Conservation (phyloP, 2,797 vertebrate species). For the Fistularia commersonii region DNA sequence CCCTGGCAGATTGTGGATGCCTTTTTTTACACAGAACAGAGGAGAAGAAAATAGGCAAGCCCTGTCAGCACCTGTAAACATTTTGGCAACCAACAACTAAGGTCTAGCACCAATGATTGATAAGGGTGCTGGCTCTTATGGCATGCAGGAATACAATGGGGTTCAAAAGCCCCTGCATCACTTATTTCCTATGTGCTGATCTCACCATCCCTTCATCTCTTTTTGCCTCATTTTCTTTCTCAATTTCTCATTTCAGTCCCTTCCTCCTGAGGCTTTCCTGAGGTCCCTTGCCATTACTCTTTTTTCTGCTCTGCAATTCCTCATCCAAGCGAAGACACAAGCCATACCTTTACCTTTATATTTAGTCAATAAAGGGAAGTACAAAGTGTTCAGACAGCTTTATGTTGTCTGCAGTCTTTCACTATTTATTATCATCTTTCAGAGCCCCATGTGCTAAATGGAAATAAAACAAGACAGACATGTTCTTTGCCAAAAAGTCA, state of each 20-base stretch:
- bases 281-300: constrained; percentile 11
- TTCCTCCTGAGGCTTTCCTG: constrained; percentile 18
- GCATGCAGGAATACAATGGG: constrained; percentile 40
- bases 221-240: constrained; percentile 27
- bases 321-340: background rate
- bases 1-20: constrained; percentile 1
- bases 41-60: constrained; percentile 4
- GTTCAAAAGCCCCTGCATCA: constrained; percentile 33
- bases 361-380: too few relatives aligned
- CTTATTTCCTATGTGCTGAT: constrained; percentile 13
- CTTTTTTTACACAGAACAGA: constrained; percentile 4
- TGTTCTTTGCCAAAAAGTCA: too few relatives aligned
- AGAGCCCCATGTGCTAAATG: too few relatives aligned
- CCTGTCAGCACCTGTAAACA: constrained; percentile 50
- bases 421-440: too few relatives aligned
- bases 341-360: background rate
- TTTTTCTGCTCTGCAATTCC: background rate
- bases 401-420: too few relatives aligned
- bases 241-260: constrained; percentile 30
- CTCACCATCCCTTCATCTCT: constrained; percentile 25
- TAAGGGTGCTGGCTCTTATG: constrained; percentile 30
- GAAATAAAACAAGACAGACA: too few relatives aligned
- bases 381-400: too few relatives aligned
- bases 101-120: constrained; percentile 30
- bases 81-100: constrained; percentile 19